Percentiles rank a stretch among this genome's conserved stretches.
Evolutionary conservation across 2,113 vertebrate species (phyloP).

Genomic region (Engraulis encrasicolus): DNA sequence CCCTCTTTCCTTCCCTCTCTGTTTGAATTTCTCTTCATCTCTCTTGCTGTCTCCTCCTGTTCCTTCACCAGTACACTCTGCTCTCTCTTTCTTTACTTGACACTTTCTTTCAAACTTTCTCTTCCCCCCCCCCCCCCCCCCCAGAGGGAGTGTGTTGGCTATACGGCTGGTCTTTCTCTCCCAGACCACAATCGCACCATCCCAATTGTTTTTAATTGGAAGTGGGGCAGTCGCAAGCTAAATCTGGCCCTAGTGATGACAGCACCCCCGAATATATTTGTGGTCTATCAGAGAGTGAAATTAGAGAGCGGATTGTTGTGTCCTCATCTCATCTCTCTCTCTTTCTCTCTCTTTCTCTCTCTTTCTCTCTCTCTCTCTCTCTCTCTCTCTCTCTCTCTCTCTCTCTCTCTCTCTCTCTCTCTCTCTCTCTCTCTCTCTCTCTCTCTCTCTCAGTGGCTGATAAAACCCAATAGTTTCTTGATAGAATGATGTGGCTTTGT

Average conservation of each 20-base stretch:
- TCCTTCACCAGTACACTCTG: no score
- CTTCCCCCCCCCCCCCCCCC: no score
- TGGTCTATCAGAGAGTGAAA: constrained; percentile 79
- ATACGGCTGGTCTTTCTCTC: constrained; percentile 53
- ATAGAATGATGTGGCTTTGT: no score
- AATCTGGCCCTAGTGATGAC: constrained; percentile 72
- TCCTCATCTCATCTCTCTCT: constrained; percentile 51
- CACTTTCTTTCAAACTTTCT: no score
- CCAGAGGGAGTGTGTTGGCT: constrained; percentile 11
- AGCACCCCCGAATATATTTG: constrained; percentile 64
- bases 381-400: not conserved
- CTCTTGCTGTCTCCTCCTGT: constrained; percentile 36
- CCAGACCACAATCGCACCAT: constrained; percentile 60
- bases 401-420: not conserved
- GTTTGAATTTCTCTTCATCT: not conserved
- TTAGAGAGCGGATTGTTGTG: constrained; percentile 60
- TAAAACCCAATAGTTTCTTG: no score
- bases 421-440: constrained; percentile 15
- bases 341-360: constrained; percentile 51
- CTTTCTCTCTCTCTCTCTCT: constrained; percentile 37
- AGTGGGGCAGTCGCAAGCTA: constrained; percentile 56
- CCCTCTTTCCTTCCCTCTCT: not conserved
- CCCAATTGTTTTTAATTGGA: constrained; percentile 69
- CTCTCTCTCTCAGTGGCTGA: not conserved
- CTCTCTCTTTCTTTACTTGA: no score